Evolutionary conservation across 2,888 invertebrate genomes (phyloP), one percentile per base, ranked within the genome.

Genomic region (Tinea pellionella): DNA sequence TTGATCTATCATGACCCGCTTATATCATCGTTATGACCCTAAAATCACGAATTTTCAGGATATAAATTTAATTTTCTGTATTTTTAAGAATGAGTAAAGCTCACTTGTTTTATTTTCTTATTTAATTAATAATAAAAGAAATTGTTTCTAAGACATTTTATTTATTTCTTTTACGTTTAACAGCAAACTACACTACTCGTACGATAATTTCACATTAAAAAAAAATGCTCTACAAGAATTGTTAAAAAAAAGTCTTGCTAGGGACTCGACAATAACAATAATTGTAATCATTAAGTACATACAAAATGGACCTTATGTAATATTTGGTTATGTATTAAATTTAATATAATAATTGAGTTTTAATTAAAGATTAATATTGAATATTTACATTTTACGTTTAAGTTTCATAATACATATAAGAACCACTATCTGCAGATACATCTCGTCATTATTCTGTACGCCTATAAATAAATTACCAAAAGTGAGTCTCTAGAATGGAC

Each of bases 121-220:
- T n/a, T n/a, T n/a, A n/a, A n/a, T n/a, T n/a, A 57, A 24, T 24
- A 57, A 32, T 57, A 57, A 57, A 57, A 57, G 2, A 53, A 57
- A 57, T 32, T 57, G 11, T 8, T 57, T 57, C 57, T 57, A 57
- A 57, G 32, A 32, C 32, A 57, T 57, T 57, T 57, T 29, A 30
- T 57, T 57, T 32, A 30, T 57, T 57, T 19, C 3, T 30, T 53
- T 53, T 32, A 57, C 57, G 32, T 32, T 32, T 13, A 57, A 57
- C 32, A 57, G 32, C 15, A 4, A n/a, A 32, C 16, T 55, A 55
- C 55, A 47, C 15, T 16, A 16, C 16, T 41, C 41, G 41, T 41
- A n/a, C 41, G 24, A 24, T 24, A 24, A 24, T 3, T 24, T 24
- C 24, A 24, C 24, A 24, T 3, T 24, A 24, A 24, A 24, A 24